Evolutionary conservation across 2,113 vertebrate genomes (phyloP), one percentile per base, ranked within the genome.

Genomic region (Dasyornis broadbenti): DNA sequence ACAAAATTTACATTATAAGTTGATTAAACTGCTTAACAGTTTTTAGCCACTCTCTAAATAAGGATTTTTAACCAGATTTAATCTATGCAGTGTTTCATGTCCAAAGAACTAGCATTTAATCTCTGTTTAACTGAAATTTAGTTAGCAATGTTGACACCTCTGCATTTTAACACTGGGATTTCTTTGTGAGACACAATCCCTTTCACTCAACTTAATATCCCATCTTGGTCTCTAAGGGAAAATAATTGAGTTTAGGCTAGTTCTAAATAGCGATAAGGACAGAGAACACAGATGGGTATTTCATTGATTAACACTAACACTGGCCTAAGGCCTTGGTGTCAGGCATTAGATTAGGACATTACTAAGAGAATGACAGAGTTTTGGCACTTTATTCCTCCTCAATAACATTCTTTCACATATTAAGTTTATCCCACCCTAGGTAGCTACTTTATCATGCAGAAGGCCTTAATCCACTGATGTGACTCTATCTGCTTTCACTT

Each of bases 361-460:
- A 99, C 92, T 98, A 97, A 98, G 98, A 99, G 99, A 99, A 99
- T 99, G 99, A 99, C 98, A 98, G 98, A 99, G 99, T 99, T 99
- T 99, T 99, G 99, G 98, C 98, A 99, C 99, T 99, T 99, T 99
- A 99, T 99, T 99, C 99, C 98, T 98, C 98, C 99, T 99, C 99
- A 99, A 99, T 99, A 99, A 99, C 99, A 99, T 99, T 99, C 99
- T 99, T 99, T 99, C 99, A 99, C 99, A 99, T 99, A 99, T 99
- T 99, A 99, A 98, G 98, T 99, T 99, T 99, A 99, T 99, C 99
- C 99, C 99, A 99, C 98, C 98, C 99, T 99, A 99, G 99, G 99
- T 99, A 99, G 99, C 98, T 98, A 99, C 99, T 99, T 99, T 99
- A 99, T 99, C 99, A 99, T 99, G 99, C 99, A 99, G 99, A 99